Conservation (phyloP, 2,888 invertebrate species). For the Dolomedes plantarius region DNA sequence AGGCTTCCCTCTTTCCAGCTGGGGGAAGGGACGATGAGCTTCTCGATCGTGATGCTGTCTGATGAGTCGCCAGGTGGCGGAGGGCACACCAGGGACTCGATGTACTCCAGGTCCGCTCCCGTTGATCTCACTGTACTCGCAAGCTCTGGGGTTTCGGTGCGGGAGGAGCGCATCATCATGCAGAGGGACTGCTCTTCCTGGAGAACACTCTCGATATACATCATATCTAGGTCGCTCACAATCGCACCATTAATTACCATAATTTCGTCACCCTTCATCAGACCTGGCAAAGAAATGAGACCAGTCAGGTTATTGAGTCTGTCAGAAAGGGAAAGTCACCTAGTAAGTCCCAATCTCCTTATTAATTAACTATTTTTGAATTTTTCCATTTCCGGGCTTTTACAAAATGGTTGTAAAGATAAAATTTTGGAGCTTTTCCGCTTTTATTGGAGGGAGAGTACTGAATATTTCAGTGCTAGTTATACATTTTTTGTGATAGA, state of each 20-base stretch:
- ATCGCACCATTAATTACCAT: conserved; percentile 99
- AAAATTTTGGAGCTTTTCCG: no score
- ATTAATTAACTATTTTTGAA: no score
- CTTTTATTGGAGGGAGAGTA: no score
- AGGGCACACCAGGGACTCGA: conserved; percentile 89
- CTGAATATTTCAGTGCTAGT: no score
- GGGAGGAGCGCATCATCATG: conserved; percentile 96
- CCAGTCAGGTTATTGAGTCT: no score
- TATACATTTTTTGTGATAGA: no score
- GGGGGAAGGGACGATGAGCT: conserved; percentile 96
- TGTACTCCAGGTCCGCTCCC: conserved; percentile 86
- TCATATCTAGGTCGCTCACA: conserved; percentile 99
- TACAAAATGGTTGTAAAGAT: no score
- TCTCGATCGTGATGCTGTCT: conserved; percentile 87
- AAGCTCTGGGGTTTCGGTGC: conserved; percentile 81
- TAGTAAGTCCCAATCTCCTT: no score
- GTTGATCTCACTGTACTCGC: conserved; percentile 76
- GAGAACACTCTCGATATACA: conserved; percentile 97
- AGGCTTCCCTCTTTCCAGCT: conserved; percentile 83
- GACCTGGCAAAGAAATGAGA: conserved; percentile 84
- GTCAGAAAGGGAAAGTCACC: no score
- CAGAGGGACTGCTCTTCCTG: conserved; percentile 95
- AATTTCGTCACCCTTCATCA: conserved; percentile 98
- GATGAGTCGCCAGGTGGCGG: conserved; percentile 94
- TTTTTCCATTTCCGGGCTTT: no score